phyloP scores from a whole-genome alignment of 2,797 vertebrate genomes.

The Aphelocoma californica region DNA sequence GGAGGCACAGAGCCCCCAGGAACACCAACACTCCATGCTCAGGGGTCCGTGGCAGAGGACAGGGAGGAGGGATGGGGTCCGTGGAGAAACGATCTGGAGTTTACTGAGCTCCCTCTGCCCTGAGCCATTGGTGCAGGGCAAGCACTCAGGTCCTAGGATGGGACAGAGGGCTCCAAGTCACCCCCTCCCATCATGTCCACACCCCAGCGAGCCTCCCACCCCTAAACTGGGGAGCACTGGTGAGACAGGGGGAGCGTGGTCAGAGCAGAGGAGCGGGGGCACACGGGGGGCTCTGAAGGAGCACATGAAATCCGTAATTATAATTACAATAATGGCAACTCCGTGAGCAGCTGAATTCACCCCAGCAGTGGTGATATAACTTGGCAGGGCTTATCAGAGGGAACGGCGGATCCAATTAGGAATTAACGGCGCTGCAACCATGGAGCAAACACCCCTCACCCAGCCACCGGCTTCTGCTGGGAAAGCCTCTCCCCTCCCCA shows the following conservation, averaged over 20 bases:
- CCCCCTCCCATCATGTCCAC: accelerated
- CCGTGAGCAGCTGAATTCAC: background rate
- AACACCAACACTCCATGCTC: background rate
- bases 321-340: background rate
- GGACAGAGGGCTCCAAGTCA: background rate
- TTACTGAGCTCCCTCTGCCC: background rate
- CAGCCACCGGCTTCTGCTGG: accelerated
- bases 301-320: background rate
- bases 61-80: accelerated
- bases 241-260: accelerated
- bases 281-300: background rate
- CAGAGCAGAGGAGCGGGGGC: accelerated
- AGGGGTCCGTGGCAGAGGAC: background rate
- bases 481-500: background rate
- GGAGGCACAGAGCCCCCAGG: background rate
- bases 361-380: background rate
- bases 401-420: background rate
- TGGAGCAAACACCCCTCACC: background rate
- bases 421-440: background rate
- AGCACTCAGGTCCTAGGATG: background rate
- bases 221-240: background rate
- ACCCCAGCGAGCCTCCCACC: background rate
- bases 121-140: accelerated
- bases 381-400: constrained; percentile 5
- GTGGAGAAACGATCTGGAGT: background rate